Conservation (phyloP, 2,113 vertebrate genomes). For the Miniopterus natalensis region DNA sequence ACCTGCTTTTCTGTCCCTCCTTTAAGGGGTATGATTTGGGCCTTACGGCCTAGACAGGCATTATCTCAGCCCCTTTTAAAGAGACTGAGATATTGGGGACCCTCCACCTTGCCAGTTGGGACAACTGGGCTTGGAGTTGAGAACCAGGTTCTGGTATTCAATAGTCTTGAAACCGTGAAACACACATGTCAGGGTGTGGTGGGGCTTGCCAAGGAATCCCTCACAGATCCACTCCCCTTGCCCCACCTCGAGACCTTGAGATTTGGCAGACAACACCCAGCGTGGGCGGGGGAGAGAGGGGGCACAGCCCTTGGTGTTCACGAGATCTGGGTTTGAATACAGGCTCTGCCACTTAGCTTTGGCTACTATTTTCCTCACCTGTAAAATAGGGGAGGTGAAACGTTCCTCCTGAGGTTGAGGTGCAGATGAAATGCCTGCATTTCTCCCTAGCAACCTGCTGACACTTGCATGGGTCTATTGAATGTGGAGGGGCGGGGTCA, state of each 20-base stretch:
- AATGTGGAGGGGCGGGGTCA: neutral
- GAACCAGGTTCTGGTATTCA: neutral
- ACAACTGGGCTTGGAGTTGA: neutral
- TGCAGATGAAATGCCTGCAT: neutral
- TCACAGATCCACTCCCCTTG: rapidly evolving
- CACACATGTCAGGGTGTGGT: neutral
- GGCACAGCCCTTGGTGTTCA: neutral
- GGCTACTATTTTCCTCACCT: neutral
- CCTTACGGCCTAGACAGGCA: neutral
- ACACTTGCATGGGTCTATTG: neutral
- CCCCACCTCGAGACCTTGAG: neutral
- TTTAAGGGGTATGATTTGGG: neutral
- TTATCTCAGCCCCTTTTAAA: neutral
- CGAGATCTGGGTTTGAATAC: neutral
- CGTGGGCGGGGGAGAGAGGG: rapidly evolving
- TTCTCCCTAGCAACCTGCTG: neutral
- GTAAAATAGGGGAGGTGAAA: too few relatives aligned
- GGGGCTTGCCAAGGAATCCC: neutral
- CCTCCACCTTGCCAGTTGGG: neutral
- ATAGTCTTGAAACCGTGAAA: neutral
- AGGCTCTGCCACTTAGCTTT: neutral
- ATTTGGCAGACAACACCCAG: too few relatives aligned
- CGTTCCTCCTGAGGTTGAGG: neutral
- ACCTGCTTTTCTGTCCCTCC: neutral
- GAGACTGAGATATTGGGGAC: neutral